phyloP scores from a whole-genome alignment of 2,113 vertebrate genomes.

The Phalacrocorax pelagicus region DNA sequence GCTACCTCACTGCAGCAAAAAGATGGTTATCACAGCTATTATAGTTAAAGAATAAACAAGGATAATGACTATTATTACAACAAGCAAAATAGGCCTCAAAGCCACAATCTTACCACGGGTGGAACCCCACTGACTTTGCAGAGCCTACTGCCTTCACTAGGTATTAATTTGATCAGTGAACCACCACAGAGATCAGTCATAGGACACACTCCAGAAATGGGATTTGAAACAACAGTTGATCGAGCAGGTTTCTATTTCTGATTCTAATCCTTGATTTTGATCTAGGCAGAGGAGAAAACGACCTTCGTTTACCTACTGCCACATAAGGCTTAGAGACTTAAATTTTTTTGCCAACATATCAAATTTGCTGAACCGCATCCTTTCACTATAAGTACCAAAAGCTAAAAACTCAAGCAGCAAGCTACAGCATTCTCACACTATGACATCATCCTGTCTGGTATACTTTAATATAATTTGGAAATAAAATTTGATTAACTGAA shows the following conservation, averaged over 20 bases:
- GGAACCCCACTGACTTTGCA: background rate
- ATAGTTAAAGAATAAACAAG: background rate
- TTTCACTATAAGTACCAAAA: conserved; percentile 53
- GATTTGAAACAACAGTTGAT: background rate
- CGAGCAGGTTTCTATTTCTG: background rate
- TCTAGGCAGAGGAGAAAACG: background rate
- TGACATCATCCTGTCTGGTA: conserved; percentile 75
- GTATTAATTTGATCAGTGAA: background rate
- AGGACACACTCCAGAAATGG: background rate
- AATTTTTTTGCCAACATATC: conserved; percentile 9
- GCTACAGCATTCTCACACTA: conserved; percentile 63
- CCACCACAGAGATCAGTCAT: background rate
- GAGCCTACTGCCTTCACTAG: background rate
- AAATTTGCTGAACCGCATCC: conserved; percentile 41
- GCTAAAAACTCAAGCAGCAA: conserved; percentile 61
- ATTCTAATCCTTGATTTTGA: conserved; percentile 32
- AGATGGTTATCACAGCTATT: background rate
- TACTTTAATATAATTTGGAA: conserved; percentile 70
- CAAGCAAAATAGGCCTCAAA: background rate
- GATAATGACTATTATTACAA: background rate
- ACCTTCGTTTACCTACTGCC: background rate
- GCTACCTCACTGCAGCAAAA: background rate
- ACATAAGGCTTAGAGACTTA: background rate
- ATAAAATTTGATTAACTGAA: conserved; percentile 70
- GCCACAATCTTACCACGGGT: background rate